Base-by-base conservation (phyloP, 2,113 vertebrate genomes). In the Sturnus vulgaris region DNA sequence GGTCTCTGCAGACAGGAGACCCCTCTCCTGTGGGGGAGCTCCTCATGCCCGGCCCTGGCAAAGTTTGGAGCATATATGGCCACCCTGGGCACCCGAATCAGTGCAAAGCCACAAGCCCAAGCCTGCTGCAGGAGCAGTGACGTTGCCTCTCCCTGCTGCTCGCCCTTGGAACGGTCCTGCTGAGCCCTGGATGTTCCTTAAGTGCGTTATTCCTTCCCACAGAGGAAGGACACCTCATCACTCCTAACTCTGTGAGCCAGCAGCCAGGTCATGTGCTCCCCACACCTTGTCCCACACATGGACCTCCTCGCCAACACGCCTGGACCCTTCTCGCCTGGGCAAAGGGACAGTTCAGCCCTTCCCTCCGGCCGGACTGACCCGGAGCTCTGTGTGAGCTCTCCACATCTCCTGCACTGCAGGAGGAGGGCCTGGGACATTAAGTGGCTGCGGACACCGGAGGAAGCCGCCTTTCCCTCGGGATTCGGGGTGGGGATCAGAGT, bases 121-220 rank as follows among this genome's bases (percentile, higher is more conserved):
- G 60, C 40, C 47, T 18, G 44, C 39, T 40, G 44, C 21, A 46
- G n/a, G 22, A 55, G 47, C 47, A 22, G 15, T 0, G 35, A 5
- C 27, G 1, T 23, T 56, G 24, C 21, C 40, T 61, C 10, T 56
- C 33, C 28, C 33, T 27, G 23, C 12, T 5, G 7, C 52, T 49
- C 7, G 0, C 22, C 39, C 35, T 30, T 10, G 28, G 33, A 39
- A 11, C 0, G 0, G 20, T 22, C n/a, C 61, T 69, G 70, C 63
- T 55, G 63, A 82, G 55, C 40, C 20, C 8, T 22, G 47, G 6
- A 2, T 40, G 30, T 3, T 82, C 40, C n/a, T 12, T 12, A 13
- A 24, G 22, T 6, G 39, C 1, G 0, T 18, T n/a, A 31, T 59
- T 47, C 60, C 40, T 46, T 27, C 25, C 63, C 55, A 9, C 30